These are phyloP conservation scores for Diadumene lineata DNA, from an alignment of 92 coral and sea anemone species.

Conservation along the genomic window DNA sequence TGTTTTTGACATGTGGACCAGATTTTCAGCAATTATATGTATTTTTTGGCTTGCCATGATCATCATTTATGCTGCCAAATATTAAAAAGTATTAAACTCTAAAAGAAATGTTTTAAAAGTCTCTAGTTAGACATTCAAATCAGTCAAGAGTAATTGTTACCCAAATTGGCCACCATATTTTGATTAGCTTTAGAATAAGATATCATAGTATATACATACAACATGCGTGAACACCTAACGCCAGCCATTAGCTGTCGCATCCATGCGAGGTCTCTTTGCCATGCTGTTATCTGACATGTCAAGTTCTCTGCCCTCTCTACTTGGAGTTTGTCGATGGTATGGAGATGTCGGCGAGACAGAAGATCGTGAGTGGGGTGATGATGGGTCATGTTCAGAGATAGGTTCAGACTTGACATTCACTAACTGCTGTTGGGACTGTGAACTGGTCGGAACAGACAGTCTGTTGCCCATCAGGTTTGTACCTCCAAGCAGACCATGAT, in stretches of 20 bases:
- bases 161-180: no score
- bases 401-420: conserved; percentile 95
- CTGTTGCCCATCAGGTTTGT: conserved; percentile 78
- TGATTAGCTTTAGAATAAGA: no score
- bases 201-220: not conserved
- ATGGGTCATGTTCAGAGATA: conserved; percentile 80
- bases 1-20: no score
- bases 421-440: conserved; percentile 60
- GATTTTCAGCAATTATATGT: no score
- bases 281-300: conserved; percentile 48
- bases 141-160: no score
- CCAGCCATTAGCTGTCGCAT: conserved; percentile 91
- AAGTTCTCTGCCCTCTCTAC: conserved; percentile 78
- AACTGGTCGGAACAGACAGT: conserved; percentile 63
- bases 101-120: no score
- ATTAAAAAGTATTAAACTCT: no score
- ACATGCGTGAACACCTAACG: conserved; percentile 49
- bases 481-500: conserved; percentile 38
- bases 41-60: no score
- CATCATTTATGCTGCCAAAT: no score
- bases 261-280: conserved; percentile 86
- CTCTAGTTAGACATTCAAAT: no score
- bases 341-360: conserved; percentile 89
- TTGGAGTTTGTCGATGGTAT: conserved; percentile 67
- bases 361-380: conserved; percentile 88